Evolutionary conservation across 2,113 vertebrate genomes (phyloP).

Genomic region (Percopsis transmontana): DNA sequence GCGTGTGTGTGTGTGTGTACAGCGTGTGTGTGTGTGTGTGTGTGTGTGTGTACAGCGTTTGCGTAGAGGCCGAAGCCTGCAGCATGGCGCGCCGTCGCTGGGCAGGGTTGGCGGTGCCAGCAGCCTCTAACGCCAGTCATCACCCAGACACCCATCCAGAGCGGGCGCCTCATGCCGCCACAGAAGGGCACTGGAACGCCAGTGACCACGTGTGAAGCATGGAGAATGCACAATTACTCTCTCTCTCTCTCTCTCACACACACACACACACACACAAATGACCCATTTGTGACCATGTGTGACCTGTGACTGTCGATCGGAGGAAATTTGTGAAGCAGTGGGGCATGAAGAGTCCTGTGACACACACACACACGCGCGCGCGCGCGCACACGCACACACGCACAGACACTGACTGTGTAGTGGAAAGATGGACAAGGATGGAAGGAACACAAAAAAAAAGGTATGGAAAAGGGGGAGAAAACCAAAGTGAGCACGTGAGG

Average conservation of each 20-base stretch:
- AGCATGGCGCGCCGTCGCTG: no score
- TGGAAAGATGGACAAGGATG: no score
- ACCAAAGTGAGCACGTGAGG: no score
- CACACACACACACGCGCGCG: neutral
- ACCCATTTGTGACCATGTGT: conserved; percentile 69
- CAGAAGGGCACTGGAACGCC: neutral
- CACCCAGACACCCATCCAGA: conserved; percentile 24
- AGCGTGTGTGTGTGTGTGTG: no score
- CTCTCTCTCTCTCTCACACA: conserved; percentile 10
- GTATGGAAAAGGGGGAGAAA: no score
- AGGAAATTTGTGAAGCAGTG: conserved; percentile 70
- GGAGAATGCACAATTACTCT: conserved; percentile 11
- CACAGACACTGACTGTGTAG: neutral
- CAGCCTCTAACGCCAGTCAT: conserved; percentile 47
- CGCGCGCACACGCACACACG: neutral
- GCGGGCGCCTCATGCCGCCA: no score
- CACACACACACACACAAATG: conserved; percentile 42
- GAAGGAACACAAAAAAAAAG: no score
- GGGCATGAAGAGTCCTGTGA: conserved; percentile 42
- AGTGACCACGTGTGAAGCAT: neutral
- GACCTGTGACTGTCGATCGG: conserved; percentile 70
- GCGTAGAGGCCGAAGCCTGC: no score
- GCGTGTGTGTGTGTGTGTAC: neutral
- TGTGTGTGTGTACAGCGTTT: no score
- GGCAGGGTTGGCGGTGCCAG: no score